phyloP scores from a whole-genome alignment of 2,888 invertebrate species.

The Melanophora roralis region DNA sequence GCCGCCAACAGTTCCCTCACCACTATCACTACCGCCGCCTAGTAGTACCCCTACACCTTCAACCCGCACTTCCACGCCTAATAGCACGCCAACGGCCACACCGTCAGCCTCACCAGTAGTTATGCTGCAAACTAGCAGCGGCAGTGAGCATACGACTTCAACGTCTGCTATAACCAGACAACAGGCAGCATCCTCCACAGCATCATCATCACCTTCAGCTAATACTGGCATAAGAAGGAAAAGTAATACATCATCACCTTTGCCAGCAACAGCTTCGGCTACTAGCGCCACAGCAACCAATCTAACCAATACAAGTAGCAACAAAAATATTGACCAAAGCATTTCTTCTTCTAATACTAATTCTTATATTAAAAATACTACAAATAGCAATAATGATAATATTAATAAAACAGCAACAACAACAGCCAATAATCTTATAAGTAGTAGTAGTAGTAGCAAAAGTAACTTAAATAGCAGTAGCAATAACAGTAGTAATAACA shows the following conservation, averaged over 20 bases:
- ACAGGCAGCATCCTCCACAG: slow-evolving; percentile 51
- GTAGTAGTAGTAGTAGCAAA: slow-evolving; percentile 64
- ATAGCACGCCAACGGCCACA: slow-evolving; percentile 60
- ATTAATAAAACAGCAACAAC: slow-evolving; percentile 69
- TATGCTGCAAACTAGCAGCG: slow-evolving; percentile 65
- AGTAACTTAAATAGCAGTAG: slow-evolving; percentile 54
- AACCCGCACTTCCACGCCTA: slow-evolving; percentile 57
- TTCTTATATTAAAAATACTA: slow-evolving; percentile 41
- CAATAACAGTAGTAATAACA: slow-evolving; percentile 50
- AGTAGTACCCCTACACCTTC: slow-evolving; percentile 58
- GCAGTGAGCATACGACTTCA: slow-evolving; percentile 1
- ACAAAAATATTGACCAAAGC: slow-evolving; percentile 63
- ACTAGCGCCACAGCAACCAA: slow-evolving; percentile 42
- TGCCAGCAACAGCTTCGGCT: slow-evolving; percentile 13
- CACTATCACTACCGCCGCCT: slow-evolving; percentile 65
- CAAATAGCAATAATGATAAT: slow-evolving; percentile 65
- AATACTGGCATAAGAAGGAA: slow-evolving; percentile 15
- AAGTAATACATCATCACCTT: slow-evolving; percentile 47
- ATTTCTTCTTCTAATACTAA: slow-evolving; percentile 44
- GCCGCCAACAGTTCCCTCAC: slow-evolving; percentile 63
- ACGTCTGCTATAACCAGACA: slow-evolving; percentile 55
- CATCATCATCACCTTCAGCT: slow-evolving; percentile 57
- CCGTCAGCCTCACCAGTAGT: slow-evolving; percentile 68
- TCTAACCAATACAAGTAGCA: slow-evolving; percentile 59
- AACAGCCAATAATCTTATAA: slow-evolving; percentile 56